Evolutionary conservation across 2,888 invertebrate genomes (phyloP), one percentile per base, ranked within the genome.

Genomic region (Phrixothrix hirtus): DNA sequence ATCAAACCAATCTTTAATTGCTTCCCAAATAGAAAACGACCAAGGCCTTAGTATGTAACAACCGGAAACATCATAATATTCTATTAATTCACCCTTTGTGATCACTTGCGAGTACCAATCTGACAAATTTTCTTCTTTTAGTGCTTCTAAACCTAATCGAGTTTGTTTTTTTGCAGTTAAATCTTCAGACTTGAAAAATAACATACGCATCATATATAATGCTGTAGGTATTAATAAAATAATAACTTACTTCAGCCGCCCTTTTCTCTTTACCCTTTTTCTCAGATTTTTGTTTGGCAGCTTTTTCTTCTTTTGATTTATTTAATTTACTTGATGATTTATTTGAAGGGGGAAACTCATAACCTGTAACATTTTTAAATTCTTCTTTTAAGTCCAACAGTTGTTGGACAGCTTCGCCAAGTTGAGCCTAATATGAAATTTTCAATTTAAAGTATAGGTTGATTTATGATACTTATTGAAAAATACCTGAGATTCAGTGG

Each of bases 41-140:
- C 98, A 98, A 6, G 96, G 98, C 12, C 98, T 86, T 42, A 99
- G 83, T 66, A 99, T 95, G 76, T 99, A 99, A 76, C 99, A 99
- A 0, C 99, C 99, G 41, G 96, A 96, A 2, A 99, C 95, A 76
- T 99, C 97, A 74, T 99, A 99, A 78, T 99, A 99, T 74, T 99
- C 98, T 45, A 99, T 98, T 84, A 99, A 84, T 77, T 99, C 98
- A 32, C 95, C 87, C 75, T 94, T 94, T 0, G 90, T 91, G 51
- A 85, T 83, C 45, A 90, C 91, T 79, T 97, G 97, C 0, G 95
- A 92, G 75, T 98, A 99, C 99, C 99, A 99, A 55, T 98, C 97
- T 0, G 97, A 82, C 16, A 99, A 79, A 73, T 95, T 93, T 14
- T 91, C 94, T 64, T 89, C 89, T 74, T 99, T 99, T 63, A 84